These are phyloP conservation scores for Acanthosoma haemorrhoidale DNA, from an alignment of 2,888 invertebrate genomes.

Conservation along the genomic window DNA sequence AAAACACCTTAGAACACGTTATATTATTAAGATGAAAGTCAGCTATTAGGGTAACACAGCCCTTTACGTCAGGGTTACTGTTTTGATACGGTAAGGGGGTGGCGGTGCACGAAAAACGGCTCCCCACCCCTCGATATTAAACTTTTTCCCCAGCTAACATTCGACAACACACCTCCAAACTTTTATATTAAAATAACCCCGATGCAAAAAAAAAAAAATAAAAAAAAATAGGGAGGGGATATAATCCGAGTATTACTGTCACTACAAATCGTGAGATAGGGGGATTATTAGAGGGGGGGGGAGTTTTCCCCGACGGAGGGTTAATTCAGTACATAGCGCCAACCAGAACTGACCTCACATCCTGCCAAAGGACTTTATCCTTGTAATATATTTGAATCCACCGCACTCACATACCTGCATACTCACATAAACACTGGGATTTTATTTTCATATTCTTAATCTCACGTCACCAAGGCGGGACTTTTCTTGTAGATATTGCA, in stretches of 20 bases:
- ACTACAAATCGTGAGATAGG: conserved; percentile 19
- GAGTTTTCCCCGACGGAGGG: background rate
- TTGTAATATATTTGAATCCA: background rate
- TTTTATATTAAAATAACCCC: conserved; percentile 1
- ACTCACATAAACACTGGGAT: background rate
- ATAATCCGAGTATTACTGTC: conserved; percentile 5
- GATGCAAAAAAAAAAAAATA: no score
- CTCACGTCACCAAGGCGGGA: background rate
- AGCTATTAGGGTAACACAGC: no score
- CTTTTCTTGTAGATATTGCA: background rate
- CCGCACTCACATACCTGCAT: conserved; percentile 11
- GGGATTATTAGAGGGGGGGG: conserved; percentile 7
- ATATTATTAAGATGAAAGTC: no score
- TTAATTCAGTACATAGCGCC: background rate
- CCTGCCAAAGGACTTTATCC: background rate
- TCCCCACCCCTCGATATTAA: background rate
- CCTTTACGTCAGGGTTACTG: no score
- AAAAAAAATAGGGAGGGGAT: background rate
- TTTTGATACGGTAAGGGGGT: no score
- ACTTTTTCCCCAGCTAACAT: background rate
- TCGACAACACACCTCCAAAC: background rate
- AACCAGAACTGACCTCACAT: no score
- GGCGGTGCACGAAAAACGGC: no score
- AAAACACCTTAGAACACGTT: no score
- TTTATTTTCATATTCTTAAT: conserved; percentile 8